These are phyloP conservation scores for Nephrotoma appendiculata DNA, from an alignment of 2,888 invertebrate species.

Conservation along the genomic window DNA sequence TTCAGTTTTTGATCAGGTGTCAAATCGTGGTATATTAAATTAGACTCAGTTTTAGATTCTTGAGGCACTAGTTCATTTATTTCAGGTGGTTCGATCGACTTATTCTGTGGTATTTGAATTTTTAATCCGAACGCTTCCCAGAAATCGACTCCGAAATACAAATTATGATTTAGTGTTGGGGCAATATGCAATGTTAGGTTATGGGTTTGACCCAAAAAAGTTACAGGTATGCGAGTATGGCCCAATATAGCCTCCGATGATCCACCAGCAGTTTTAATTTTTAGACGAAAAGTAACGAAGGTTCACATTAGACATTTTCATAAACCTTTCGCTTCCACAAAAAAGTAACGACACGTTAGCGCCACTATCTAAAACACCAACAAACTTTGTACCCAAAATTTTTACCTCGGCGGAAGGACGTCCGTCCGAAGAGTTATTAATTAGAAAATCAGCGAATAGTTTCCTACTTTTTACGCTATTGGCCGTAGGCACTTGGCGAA, in stretches of 20 bases:
- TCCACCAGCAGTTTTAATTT: too few species aligned
- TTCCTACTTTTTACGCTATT: too few species aligned
- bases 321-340: not conserved
- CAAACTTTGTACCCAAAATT: not conserved
- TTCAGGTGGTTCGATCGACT: not conserved
- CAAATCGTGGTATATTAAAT: not conserved
- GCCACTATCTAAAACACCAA: constrained; percentile 9
- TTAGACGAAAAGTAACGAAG: too few species aligned
- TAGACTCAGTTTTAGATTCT: not conserved
- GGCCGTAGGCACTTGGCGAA: too few species aligned
- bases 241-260: too few species aligned
- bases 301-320: not conserved
- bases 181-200: not conserved
- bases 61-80: not conserved
- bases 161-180: not conserved
- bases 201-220: too few species aligned
- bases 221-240: too few species aligned
- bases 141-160: not conserved
- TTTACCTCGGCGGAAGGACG: constrained; percentile 7
- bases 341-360: constrained; percentile 5
- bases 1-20: not conserved
- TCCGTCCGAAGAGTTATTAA: not conserved
- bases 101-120: not conserved
- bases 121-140: not conserved
- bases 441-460: too few species aligned